Conservation (phyloP, 2,113 vertebrate genomes). For the Ameiurus melas region DNA sequence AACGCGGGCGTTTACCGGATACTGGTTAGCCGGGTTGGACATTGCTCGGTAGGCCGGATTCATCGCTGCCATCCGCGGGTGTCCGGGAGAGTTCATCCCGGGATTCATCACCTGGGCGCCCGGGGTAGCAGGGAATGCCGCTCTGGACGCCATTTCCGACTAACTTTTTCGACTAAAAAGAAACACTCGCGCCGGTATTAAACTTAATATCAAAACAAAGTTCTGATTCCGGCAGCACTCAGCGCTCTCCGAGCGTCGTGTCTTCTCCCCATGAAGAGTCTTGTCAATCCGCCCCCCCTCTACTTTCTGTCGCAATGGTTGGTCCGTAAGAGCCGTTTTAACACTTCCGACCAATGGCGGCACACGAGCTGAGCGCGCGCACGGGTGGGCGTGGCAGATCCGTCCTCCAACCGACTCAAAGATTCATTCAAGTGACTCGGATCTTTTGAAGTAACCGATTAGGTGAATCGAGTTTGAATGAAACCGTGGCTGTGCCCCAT, state of each 20-base stretch:
- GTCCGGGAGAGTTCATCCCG: conserved; percentile 57
- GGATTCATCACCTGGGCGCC: conserved; percentile 64
- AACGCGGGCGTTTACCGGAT: conserved; percentile 62
- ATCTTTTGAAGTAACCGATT: neutral
- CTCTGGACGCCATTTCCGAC: conserved; percentile 34
- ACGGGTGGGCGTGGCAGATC: neutral
- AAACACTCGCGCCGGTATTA: neutral
- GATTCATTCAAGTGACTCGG: neutral
- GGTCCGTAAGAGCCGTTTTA: conserved; percentile 42
- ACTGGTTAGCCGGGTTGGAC: conserved; percentile 61
- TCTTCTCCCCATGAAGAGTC: conserved; percentile 34
- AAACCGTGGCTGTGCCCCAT: neutral
- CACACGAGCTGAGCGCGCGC: neutral
- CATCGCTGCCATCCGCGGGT: conserved; percentile 43
- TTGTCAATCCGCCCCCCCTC: conserved; percentile 9
- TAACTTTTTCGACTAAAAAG: neutral
- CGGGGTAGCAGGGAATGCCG: conserved; percentile 48
- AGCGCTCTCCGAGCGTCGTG: conserved; percentile 43
- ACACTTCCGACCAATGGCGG: conserved; percentile 45
- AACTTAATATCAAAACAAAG: neutral
- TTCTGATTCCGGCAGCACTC: neutral
- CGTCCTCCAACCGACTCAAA: neutral
- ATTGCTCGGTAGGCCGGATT: conserved; percentile 68
- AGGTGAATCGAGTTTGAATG: neutral
- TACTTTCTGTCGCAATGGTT: conserved; percentile 34